Conservation (phyloP, 2,888 invertebrate genomes). For the Eueremaeus valkanovi region DNA sequence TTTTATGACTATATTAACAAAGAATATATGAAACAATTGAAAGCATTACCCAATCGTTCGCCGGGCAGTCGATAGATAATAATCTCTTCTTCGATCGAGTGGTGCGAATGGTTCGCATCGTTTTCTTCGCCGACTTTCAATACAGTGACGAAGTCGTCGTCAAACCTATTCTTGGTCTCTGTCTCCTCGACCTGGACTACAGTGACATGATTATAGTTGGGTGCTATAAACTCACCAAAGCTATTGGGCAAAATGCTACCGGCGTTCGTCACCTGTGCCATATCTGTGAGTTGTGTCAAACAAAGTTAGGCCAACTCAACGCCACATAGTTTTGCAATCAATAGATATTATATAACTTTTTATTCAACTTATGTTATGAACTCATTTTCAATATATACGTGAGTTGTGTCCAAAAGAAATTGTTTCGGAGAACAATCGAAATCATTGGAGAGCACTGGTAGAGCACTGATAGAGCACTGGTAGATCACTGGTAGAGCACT, state of each 20-base stretch:
- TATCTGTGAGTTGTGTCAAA: background rate
- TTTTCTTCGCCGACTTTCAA: constrained; percentile 33
- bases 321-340: background rate
- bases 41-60: constrained; percentile 62
- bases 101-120: background rate
- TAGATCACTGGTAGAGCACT: background rate
- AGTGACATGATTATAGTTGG: constrained; percentile 29
- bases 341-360: background rate
- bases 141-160: constrained; percentile 38
- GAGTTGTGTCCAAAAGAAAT: constrained; percentile 10
- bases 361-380: constrained; percentile 19
- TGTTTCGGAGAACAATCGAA: background rate
- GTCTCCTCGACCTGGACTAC: constrained; percentile 15
- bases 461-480: background rate
- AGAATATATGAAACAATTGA: background rate
- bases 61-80: constrained; percentile 79
- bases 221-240: constrained; percentile 16
- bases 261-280: background rate
- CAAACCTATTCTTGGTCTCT: background rate
- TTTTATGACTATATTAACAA: background rate
- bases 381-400: background rate
- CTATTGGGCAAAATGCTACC: constrained; percentile 21
- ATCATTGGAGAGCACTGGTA: background rate
- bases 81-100: constrained; percentile 60
- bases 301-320: background rate